These are phyloP conservation scores for Flexamia atlantica DNA, from an alignment of 2,888 invertebrate genomes.

Conservation along the genomic window DNA sequence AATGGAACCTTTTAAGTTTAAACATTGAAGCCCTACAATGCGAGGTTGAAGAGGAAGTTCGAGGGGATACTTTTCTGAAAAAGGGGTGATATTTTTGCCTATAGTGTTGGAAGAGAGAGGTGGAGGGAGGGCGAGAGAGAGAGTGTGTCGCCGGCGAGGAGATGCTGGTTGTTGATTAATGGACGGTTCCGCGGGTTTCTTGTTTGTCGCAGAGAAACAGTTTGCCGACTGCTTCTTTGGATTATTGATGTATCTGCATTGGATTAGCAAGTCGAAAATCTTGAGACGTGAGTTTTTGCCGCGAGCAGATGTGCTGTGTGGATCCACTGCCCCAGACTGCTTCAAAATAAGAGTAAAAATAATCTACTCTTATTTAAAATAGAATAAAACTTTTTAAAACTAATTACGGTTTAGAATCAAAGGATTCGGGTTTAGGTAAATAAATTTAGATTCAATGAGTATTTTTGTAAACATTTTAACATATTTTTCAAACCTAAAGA, in stretches of 20 bases:
- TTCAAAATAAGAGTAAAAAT: too few relatives aligned
- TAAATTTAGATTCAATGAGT: too few relatives aligned
- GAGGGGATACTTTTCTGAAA: conserved; percentile 13
- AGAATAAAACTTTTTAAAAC: too few relatives aligned
- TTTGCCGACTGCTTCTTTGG: conserved; percentile 32
- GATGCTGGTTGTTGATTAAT: conserved; percentile 38
- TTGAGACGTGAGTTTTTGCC: not conserved
- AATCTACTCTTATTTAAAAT: too few relatives aligned
- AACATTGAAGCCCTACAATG: not conserved
- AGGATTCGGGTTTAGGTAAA: too few relatives aligned
- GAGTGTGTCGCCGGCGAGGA: not conserved
- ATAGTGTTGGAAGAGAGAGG: not conserved
- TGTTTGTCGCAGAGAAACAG: conserved; percentile 41
- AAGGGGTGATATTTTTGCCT: not conserved
- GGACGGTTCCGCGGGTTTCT: conserved; percentile 5
- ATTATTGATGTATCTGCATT: conserved; percentile 40
- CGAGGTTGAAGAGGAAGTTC: not conserved
- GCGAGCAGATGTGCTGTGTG: not conserved
- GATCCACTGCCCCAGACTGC: not conserved
- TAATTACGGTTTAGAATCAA: too few relatives aligned
- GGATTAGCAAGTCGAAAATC: conserved; percentile 35
- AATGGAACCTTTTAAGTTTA: not conserved
- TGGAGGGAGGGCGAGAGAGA: not conserved
- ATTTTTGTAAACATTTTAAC: too few relatives aligned
- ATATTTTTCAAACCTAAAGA: too few relatives aligned